Conservation (phyloP, 2,113 vertebrate species). For the Seriola rivoliana region DNA sequence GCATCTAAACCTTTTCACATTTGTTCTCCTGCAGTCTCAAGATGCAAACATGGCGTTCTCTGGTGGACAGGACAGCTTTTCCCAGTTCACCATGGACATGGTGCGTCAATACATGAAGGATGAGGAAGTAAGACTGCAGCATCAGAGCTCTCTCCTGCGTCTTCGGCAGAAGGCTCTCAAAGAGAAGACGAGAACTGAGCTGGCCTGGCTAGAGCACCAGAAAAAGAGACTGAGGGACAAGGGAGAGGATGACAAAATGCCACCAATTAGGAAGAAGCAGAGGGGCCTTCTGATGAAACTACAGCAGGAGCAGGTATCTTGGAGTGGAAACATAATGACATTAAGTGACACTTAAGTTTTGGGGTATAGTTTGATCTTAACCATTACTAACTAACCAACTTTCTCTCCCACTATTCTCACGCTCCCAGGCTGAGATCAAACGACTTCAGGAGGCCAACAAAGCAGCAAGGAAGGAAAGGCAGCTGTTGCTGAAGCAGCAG, state of each 20-base stretch:
- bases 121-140: conserved; percentile 94
- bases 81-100: conserved; percentile 98
- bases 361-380: neutral
- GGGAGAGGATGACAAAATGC: conserved; percentile 99
- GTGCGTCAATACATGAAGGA: conserved; percentile 98
- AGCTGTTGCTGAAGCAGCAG: conserved; percentile 95
- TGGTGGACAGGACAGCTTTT: conserved; percentile 94
- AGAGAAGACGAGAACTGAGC: conserved; percentile 94
- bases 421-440: conserved; percentile 93
- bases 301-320: conserved; percentile 94
- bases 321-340: neutral
- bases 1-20: neutral
- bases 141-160: conserved; percentile 93
- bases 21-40: conserved; percentile 44
- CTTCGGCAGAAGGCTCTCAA: conserved; percentile 96
- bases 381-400: neutral
- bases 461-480: conserved; percentile 95
- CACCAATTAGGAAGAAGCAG: conserved; percentile 95
- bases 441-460: conserved; percentile 97
- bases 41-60: conserved; percentile 92
- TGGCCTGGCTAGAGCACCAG: conserved; percentile 97
- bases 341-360: neutral
- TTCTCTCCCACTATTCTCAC: neutral
- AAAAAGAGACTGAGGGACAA: conserved; percentile 96
- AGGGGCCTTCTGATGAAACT: conserved; percentile 93